Percentiles rank a stretch among this genome's conserved stretches.
phyloP scores from a whole-genome alignment of 2,797 vertebrate species.

The Crenuchus spilurus region DNA sequence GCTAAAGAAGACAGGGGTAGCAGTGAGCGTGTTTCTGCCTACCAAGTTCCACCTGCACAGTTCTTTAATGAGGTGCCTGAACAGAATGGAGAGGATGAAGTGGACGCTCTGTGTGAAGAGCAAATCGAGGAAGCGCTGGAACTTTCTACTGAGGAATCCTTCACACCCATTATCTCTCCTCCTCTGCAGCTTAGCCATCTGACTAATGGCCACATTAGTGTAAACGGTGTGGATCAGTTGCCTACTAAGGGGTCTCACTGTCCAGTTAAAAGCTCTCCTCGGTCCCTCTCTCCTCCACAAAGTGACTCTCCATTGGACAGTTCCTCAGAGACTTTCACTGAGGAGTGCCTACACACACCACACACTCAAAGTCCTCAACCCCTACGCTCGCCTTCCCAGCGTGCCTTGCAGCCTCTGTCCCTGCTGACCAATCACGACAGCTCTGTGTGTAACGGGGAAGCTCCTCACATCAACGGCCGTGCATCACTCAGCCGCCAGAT shows the following conservation, averaged over 20 bases:
- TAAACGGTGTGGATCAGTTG: conserved; percentile 49
- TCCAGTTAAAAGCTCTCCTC: background rate
- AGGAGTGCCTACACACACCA: conserved; percentile 58
- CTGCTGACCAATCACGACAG: background rate
- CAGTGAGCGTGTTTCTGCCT: too few relatives aligned
- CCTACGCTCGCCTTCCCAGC: conserved; percentile 74
- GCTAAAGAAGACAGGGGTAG: conserved; percentile 81
- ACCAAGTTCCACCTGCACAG: background rate
- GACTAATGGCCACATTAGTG: conserved; percentile 62
- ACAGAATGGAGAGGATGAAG: conserved; percentile 41
- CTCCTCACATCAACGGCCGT: conserved; percentile 63
- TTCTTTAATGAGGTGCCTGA: background rate
- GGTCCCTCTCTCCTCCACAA: conserved; percentile 61
- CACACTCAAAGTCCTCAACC: conserved; percentile 46
- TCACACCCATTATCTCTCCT: conserved; percentile 40
- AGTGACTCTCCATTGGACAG: conserved; percentile 69
- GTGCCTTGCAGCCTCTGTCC: conserved; percentile 79
- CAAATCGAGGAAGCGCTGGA: conserved; percentile 51
- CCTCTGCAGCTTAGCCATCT: conserved; percentile 60
- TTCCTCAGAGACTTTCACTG: conserved; percentile 85
- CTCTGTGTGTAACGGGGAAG: conserved; percentile 79
- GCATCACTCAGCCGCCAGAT: conserved; percentile 83
- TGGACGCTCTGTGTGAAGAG: conserved; percentile 43
- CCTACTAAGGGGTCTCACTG: background rate
- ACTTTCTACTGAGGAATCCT: conserved; percentile 23